Evolutionary conservation across 2,113 vertebrate species (phyloP).

Genomic region (Neolamprologus falcicula): DNA sequence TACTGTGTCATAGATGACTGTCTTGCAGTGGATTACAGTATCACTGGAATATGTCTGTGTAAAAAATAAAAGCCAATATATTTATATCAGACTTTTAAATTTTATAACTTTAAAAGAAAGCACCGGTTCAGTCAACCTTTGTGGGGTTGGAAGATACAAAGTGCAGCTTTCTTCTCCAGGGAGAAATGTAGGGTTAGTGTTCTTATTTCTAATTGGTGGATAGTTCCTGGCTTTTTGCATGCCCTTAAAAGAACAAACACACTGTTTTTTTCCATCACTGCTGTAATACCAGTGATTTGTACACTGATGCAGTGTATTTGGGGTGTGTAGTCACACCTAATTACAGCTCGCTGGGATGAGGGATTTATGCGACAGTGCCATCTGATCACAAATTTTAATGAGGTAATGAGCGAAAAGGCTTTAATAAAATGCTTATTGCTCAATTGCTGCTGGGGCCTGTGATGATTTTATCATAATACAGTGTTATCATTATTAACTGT

Average conservation of each 20-base stretch:
- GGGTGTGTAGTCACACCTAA: neutral
- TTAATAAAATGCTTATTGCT: neutral
- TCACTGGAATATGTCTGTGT: neutral
- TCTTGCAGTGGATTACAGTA: neutral
- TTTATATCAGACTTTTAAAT: neutral
- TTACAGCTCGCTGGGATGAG: neutral
- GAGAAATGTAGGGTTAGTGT: neutral
- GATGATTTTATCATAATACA: neutral
- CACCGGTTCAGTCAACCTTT: neutral
- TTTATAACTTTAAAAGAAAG: neutral
- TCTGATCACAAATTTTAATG: neutral
- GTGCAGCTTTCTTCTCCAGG: neutral
- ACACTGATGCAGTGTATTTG: neutral
- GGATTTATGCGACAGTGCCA: slow-evolving; percentile 1
- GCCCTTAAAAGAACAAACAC: neutral
- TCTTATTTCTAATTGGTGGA: neutral
- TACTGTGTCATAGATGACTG: neutral
- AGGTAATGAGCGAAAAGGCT: neutral
- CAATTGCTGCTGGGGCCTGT: neutral
- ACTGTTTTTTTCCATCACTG: neutral
- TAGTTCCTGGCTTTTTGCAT: neutral
- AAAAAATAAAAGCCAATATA: neutral
- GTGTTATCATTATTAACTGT: neutral
- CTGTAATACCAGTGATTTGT: neutral
- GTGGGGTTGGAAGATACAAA: neutral